Evolutionary conservation across 2,113 vertebrate species (phyloP), one percentile per base, ranked within the genome.

Genomic region (Morone chrysops): DNA sequence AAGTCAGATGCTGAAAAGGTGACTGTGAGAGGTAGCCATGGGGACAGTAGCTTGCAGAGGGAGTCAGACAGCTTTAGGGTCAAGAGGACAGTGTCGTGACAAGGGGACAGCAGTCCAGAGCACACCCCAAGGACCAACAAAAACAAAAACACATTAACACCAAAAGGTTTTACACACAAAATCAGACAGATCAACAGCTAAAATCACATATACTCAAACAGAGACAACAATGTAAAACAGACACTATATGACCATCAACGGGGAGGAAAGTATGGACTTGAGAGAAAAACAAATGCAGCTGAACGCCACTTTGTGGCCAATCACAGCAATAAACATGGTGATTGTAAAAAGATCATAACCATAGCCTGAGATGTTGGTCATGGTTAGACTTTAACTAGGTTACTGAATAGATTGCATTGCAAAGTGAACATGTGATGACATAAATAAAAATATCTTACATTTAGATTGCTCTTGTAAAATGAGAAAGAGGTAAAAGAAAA

Each of bases 1-100:
- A 93, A 92, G 84, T 90, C 83, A 90, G 84, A 84, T 88, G 92
- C 91, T 94, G 82, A 89, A 92, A 90, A 90, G 67, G 88, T 93
- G 94, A 94, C 94, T 93, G 92, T 95, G 93, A 95, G 89, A 92
- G 93, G 94, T 94, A 93, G 95, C 93, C 92, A 94, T 94, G 93
- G 94, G 87, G 80, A 94, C 90, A 94, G 91, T 71, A 92, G 92
- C 90, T 94, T 92, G 93, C 91, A 94, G 93, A 92, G 93, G 93
- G 89, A 93, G 92, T 90, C 90, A 93, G 92, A 90, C 92, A 94
- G 92, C 92, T 93, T 94, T 93, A 90, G 91, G 93, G 88, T 90
- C 92, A 90, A 94, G 84, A 93, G 92, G 90, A 93, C 86, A 93
- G 90, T 90, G 85, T 90, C 56, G 76, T 90, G 82, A 93, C 83